These are phyloP conservation scores for Lepisosteus oculatus DNA, from an alignment of 2,113 vertebrate genomes.

Conservation along the genomic window DNA sequence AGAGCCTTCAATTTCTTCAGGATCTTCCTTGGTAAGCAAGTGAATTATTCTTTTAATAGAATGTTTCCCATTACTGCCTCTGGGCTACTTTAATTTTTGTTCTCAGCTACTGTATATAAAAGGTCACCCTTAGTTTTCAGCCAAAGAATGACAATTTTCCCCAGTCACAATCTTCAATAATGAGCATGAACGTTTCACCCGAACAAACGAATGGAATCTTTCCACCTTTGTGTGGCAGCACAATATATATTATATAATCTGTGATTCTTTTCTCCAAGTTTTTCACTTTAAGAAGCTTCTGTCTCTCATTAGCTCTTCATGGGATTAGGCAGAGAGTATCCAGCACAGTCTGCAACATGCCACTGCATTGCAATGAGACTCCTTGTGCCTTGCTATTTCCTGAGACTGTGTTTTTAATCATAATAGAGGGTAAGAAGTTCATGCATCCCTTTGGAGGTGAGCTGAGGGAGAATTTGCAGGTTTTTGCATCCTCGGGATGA, in stretches of 20 bases:
- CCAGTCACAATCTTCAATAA: not conserved
- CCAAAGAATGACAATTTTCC: too few relatives aligned
- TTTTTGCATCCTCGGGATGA: conserved; percentile 61
- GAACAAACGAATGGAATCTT: conserved; percentile 44
- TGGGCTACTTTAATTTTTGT: too few relatives aligned
- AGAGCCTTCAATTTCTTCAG: too few relatives aligned
- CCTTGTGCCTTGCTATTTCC: conserved; percentile 50
- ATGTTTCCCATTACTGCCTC: too few relatives aligned
- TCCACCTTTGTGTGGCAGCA: conserved; percentile 24
- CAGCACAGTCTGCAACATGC: conserved; percentile 55
- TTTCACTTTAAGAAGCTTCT: conserved; percentile 47
- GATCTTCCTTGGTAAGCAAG: too few relatives aligned
- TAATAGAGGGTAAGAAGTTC: conserved; percentile 49
- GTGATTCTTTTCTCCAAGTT: too few relatives aligned
- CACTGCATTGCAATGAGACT: conserved; percentile 71
- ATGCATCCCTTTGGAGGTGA: conserved; percentile 38
- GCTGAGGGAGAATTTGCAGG: conserved; percentile 53
- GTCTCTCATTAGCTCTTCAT: conserved; percentile 63
- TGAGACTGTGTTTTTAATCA: conserved; percentile 68
- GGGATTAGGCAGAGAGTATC: conserved; percentile 63
- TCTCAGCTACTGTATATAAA: too few relatives aligned
- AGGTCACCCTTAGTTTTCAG: too few relatives aligned
- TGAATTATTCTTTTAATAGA: too few relatives aligned
- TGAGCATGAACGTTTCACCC: conserved; percentile 45
- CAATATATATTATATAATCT: too few relatives aligned